These are phyloP conservation scores for Pseudochirops corinnae DNA, from an alignment of 2,797 vertebrate species.

Conservation along the genomic window DNA sequence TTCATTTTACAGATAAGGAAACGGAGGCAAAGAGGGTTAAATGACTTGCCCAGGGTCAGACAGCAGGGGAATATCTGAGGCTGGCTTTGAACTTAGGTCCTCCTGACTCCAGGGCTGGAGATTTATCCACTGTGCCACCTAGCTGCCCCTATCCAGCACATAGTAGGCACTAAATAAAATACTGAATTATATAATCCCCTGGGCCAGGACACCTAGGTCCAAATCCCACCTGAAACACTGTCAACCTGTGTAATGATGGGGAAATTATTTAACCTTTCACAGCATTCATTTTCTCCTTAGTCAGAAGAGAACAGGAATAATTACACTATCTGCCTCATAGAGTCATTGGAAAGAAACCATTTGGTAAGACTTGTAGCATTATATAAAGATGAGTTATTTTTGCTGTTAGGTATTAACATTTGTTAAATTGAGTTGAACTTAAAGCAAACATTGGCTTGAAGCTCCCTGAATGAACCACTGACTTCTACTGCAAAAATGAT, in stretches of 20 bases:
- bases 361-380: neutral
- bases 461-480: neutral
- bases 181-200: neutral
- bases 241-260: neutral
- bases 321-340: neutral
- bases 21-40: neutral
- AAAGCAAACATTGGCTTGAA: neutral
- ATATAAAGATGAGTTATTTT: neutral
- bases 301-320: neutral
- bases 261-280: neutral
- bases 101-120: neutral
- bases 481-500: neutral
- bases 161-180: neutral
- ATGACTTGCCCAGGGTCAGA: neutral
- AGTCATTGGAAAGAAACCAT: neutral
- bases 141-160: neutral
- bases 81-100: neutral
- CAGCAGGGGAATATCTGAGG: neutral
- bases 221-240: neutral
- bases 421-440: neutral
- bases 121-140: neutral
- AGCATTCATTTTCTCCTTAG: neutral
- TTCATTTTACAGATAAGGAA: neutral
- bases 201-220: neutral
- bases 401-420: neutral